Base-by-base conservation (phyloP, 2,113 vertebrate species). In the Rhagologus leucostigma region DNA sequence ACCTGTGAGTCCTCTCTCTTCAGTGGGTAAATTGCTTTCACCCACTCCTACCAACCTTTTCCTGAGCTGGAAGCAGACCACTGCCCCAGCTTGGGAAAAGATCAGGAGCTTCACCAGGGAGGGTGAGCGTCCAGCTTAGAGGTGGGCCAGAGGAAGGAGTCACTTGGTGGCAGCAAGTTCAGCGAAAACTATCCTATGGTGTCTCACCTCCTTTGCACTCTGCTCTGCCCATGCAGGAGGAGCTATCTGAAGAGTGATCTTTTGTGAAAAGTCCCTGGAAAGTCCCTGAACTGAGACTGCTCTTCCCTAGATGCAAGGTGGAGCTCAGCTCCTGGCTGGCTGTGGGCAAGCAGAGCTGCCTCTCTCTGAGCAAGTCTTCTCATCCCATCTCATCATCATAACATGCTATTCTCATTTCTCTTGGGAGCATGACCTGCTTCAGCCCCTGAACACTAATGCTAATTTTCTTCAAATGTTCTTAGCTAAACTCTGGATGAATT, bases 401-500 rank as follows among this genome's bases (percentile, higher is more conserved):
- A 64, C 2, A 2, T 6, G 16, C 37, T 32, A 4, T 32, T 60
- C 41, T 44, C 0, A 0, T 56, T 84, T 77, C 39, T 63, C 15
- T 39, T 39, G 44, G 62, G 16, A 56, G 41, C 50, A 33, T 44
- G 70, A 60, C 39, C 33, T 39, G 23, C 39, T 97, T 39, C 37
- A 79, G 77, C 19, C 41, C 50, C 59, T 87, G 75, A 81, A 82
- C 16, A 17, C 62, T 37, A 78, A 75, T 42, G 64, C 17, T 93
- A 41, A 24, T 79, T 89, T 87, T 84, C 53, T 90, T 91, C 62
- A 64, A 70, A 29, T 60, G 16, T 69, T 91, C 53, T 79, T 74
- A 74, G 37, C 30, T 84, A 59, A 89, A 87, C 67, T 84, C 52
- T 89, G 77, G 63, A 35, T 83, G 59, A 71, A 89, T 92, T 65